Percentiles rank a stretch among this genome's conserved stretches.
phyloP scores from a whole-genome alignment of 2,888 invertebrate species.

The Deroplatys truncata region DNA sequence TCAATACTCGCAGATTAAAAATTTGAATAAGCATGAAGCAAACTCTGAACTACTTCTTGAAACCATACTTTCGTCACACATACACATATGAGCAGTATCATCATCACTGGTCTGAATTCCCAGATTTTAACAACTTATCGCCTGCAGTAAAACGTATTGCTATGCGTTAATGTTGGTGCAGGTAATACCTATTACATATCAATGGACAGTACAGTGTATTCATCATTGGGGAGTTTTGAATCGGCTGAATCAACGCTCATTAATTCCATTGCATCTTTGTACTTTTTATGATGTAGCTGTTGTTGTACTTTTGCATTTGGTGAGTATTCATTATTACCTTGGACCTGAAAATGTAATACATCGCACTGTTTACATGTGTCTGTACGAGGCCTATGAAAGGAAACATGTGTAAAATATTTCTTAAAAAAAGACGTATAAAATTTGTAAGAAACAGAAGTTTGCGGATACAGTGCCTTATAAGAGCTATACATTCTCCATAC shows the following conservation, averaged over 20 bases:
- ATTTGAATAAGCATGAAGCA: not conserved
- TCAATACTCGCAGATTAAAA: not conserved
- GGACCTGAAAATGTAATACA: not conserved
- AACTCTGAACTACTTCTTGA: not conserved
- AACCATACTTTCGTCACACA: not conserved
- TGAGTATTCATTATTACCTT: too few species aligned
- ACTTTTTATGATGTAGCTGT: too few species aligned
- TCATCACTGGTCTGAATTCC: not conserved
- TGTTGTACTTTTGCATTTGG: too few species aligned
- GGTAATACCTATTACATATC: too few species aligned
- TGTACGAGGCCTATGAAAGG: not conserved
- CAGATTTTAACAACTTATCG: not conserved
- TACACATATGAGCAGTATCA: not conserved
- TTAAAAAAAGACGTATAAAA: not conserved
- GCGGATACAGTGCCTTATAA: not conserved
- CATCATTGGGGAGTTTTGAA: too few species aligned
- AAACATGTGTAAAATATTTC: not conserved
- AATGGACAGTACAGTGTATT: too few species aligned
- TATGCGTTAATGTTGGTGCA: not conserved
- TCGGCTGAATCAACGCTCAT: too few species aligned
- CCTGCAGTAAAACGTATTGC: not conserved
- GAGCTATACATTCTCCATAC: not conserved
- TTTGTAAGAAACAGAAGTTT: not conserved
- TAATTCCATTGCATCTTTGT: too few species aligned
- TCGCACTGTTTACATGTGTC: not conserved